Percentiles rank a stretch among this genome's conserved stretches.
These are phyloP conservation scores for Saguinus imperator DNA, from an alignment of 2,113 vertebrate genomes.

Conservation along the genomic window DNA sequence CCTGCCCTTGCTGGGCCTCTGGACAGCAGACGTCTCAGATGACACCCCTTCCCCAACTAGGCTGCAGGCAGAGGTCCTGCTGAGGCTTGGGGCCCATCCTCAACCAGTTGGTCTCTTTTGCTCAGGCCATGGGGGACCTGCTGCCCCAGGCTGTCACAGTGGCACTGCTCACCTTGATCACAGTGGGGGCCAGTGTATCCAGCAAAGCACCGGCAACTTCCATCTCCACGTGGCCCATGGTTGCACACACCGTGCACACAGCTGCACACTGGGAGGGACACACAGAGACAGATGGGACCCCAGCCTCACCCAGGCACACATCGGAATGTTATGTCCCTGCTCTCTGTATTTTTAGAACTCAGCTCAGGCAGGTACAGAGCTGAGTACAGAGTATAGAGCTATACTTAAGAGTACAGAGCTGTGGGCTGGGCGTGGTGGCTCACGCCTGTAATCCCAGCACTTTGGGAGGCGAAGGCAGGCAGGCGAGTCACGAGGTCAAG, in stretches of 20 bases:
- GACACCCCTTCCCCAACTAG: background rate
- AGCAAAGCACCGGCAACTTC: constrained; percentile 92
- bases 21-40: background rate
- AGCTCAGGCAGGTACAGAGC: background rate
- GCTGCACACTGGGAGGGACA: constrained; percentile 86
- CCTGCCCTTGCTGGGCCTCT: background rate
- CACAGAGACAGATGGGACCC: background rate
- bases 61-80: background rate
- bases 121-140: background rate
- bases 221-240: constrained; percentile 85
- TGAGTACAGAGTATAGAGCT: background rate
- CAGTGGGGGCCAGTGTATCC: constrained; percentile 91
- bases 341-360: background rate
- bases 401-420: background rate
- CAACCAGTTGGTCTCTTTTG: background rate
- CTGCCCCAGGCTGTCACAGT: background rate
- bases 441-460: no score
- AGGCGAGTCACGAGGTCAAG: no score
- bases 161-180: constrained; percentile 86
- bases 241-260: constrained; percentile 91
- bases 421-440: no score
- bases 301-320: background rate
- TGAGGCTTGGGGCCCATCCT: background rate
- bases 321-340: fast-evolving
- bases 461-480: no score